Base-by-base conservation (phyloP, 1,140 invertebrate genomes). In the Diorhabda elongata region DNA sequence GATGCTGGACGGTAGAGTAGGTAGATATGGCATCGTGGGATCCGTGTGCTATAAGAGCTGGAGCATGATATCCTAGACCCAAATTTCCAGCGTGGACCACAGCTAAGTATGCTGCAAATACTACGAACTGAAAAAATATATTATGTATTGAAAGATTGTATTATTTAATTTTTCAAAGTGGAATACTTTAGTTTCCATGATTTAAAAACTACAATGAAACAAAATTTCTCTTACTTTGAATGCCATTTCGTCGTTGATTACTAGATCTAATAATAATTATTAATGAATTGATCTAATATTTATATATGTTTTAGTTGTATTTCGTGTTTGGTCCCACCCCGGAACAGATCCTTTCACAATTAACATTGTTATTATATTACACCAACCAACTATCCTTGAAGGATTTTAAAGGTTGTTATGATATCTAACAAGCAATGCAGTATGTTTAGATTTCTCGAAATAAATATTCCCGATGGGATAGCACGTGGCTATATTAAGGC, bases 51-150 rank as follows among this genome's bases (percentile, higher is more conserved):
- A 75, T 72, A 68, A 79, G 73, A 58, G 81, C 81, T 62, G 70
- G 65, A 42, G 66, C 5, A 64, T 9, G 7, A 47, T 42, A 45
- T 11, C 64, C 64, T 6, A 65, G 42, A 69, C 83, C 64, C 63
- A 85, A 80, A 83, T 85, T 9, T n/a, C 82, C 83, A 66, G 81
- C 84, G 41, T 78, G 76, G 62, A 82, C 83, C 7, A 78, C 80
- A 9, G 71, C 69, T 44, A 69, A 60, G 58, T 69, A 69, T 47
- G 68, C 72, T 64, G 70, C 67, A 43, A 73, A 26, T 42, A 69
- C 64, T 26, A 73, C 57, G 58, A 73, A 68, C 69, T 73, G 52
- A 8, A 71, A 73, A 6, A 52, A n/a, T 26, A 26, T 26, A 26
- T 26, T 26, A 26, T 26, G 26, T 26, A 26, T 26, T 26, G 26